Base-by-base conservation (phyloP, 1,140 invertebrate genomes). In the Bursaphelenchus mucronatus region DNA sequence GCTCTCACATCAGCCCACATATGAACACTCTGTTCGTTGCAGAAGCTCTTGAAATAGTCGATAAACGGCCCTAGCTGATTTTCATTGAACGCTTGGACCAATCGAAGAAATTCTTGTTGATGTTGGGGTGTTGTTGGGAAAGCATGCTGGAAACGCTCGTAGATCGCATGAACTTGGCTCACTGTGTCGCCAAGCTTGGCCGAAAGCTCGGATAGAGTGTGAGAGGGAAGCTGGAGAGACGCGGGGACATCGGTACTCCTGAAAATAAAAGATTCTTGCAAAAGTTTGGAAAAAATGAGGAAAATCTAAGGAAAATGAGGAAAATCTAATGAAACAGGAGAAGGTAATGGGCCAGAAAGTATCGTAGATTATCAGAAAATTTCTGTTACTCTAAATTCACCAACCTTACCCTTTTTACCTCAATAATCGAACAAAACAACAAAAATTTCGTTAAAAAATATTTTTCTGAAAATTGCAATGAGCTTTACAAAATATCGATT, bases 41-140 rank as follows among this genome's bases (percentile, higher is more conserved):
- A 79, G 59, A 78, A 81, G 9, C 52, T 62, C 58, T 79, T 79
- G 63, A 80, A 79, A 11, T 80, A 59, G 21, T 79, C 79, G 52
- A 79, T 76, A 55, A 81, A 81, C 30, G 76, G 76, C 50, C 61
- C 64, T 21, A 79, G 54, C n/a, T 64, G 41, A 43, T 74, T 30
- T 30, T 30, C 30, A 30, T 30, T 30, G 30, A 30, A 30, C 30
- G 30, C 30, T 30, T 30, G 30, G 30, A 30, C 30, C 30, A 30
- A 30, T 5, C 30, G 30, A 30, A 30, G 30, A 30, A 30, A 30
- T 30, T 30, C 30, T 30, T 30, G 30, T 30, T 30, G 30, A 30
- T 30, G 30, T 30, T 1, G 30, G 30, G 30, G 30, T 30, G 30
- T 30, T 30, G 30, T 30, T 30, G 30, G 30, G 30, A 30, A 30